Evolutionary conservation across 1,140 invertebrate genomes (phyloP).

Genomic region (Apis dorsata): DNA sequence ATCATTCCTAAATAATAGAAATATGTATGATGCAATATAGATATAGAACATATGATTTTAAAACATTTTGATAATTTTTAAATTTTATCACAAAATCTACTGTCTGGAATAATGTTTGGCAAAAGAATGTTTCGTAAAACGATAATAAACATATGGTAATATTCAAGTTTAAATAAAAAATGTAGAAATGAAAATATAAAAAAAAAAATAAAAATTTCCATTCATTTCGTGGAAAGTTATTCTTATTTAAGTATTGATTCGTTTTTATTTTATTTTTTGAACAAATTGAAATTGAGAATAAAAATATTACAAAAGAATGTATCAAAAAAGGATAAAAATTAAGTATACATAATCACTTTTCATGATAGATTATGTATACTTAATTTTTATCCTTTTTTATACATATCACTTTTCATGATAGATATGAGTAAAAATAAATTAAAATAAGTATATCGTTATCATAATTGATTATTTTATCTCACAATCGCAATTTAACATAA

Average conservation of each 20-base stretch:
- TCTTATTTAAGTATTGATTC: neutral
- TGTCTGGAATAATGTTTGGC: neutral
- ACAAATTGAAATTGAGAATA: neutral
- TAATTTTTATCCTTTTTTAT: too few species aligned
- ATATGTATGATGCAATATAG: conserved; percentile 2
- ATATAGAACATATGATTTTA: neutral
- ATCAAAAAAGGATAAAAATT: neutral
- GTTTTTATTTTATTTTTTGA: neutral
- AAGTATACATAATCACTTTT: neutral
- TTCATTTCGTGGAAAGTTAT: neutral
- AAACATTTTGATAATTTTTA: neutral
- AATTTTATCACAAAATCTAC: neutral
- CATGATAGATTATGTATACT: neutral
- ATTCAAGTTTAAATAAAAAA: neutral
- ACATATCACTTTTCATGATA: neutral
- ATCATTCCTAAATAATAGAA: conserved; percentile 8
- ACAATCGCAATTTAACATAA: too few species aligned
- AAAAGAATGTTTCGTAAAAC: conserved; percentile 1
- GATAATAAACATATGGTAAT: neutral
- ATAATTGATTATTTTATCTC: neutral
- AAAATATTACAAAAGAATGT: neutral
- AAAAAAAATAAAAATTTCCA: neutral
- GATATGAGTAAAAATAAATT: neutral
- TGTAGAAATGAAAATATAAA: neutral
- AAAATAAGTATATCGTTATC: neutral